Evolutionary conservation across 1,140 invertebrate genomes (phyloP).

Genomic region (Varroa destructor): DNA sequence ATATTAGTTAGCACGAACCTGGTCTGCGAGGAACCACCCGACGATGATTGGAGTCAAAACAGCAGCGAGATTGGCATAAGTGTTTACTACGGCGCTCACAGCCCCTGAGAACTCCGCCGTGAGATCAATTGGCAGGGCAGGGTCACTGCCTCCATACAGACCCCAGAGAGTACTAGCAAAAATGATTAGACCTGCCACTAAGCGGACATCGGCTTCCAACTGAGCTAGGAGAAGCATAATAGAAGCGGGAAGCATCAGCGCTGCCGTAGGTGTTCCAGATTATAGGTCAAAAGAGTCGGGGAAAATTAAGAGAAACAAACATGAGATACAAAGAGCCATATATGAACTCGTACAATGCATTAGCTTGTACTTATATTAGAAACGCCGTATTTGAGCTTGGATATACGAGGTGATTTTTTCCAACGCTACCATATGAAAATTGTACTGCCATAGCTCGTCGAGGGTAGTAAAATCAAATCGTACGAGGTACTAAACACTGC

Average conservation of each 20-base stretch:
- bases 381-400: too few relatives aligned
- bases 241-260: not conserved
- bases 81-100: not conserved
- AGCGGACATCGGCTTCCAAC: not conserved
- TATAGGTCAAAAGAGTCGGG: too few relatives aligned
- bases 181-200: not conserved
- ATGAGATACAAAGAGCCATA: too few relatives aligned
- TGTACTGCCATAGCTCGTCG: too few relatives aligned
- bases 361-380: too few relatives aligned
- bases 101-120: conserved; percentile 11
- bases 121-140: conserved; percentile 14
- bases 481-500: too few relatives aligned
- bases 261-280: too few relatives aligned
- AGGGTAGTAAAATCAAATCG: too few relatives aligned
- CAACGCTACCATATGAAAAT: too few relatives aligned
- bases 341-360: too few relatives aligned
- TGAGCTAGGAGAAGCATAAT: not conserved
- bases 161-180: not conserved
- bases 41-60: conserved; percentile 5
- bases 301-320: too few relatives aligned
- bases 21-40: conserved; percentile 8
- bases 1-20: not conserved
- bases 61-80: not conserved
- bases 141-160: not conserved
- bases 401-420: too few relatives aligned